These are phyloP conservation scores for Leptobrachium ailaonicum DNA, from an alignment of 2,113 vertebrate species.

Conservation along the genomic window DNA sequence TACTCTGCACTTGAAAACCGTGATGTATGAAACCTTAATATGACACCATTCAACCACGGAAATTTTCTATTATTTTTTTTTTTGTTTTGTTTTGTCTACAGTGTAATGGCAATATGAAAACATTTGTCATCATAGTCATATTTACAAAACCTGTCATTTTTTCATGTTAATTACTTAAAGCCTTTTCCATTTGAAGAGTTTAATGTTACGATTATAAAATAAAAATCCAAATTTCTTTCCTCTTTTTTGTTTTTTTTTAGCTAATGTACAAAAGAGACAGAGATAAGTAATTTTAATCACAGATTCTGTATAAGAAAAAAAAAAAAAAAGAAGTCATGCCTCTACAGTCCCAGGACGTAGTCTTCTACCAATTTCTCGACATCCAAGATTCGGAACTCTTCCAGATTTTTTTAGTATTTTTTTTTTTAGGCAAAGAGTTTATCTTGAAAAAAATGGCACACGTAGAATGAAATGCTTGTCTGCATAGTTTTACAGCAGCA, in stretches of 20 bases:
- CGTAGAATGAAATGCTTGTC: slow-evolving; percentile 79
- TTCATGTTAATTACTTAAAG: slow-evolving; percentile 87
- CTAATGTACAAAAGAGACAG: slow-evolving; percentile 99
- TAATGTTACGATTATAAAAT: slow-evolving; percentile 95
- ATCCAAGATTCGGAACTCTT: slow-evolving; percentile 69
- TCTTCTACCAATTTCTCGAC: slow-evolving; percentile 58
- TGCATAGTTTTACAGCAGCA: slow-evolving; percentile 88
- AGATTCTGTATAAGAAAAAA: slow-evolving; percentile 69
- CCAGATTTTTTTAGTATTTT: slow-evolving; percentile 70
- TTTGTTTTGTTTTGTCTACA: slow-evolving; percentile 65
- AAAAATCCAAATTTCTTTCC: slow-evolving; percentile 78
- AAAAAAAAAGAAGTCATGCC: slow-evolving; percentile 71
- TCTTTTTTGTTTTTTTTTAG: slow-evolving; percentile 78
- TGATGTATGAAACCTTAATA: slow-evolving; percentile 56
- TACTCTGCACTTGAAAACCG: slow-evolving; percentile 56
- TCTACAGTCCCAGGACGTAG: slow-evolving; percentile 68
- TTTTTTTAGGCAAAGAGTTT: slow-evolving; percentile 81
- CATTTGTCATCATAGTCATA: slow-evolving; percentile 80
- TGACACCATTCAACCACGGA: slow-evolving; percentile 66
- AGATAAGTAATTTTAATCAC: slow-evolving; percentile 85
- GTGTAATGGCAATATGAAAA: slow-evolving; percentile 86
- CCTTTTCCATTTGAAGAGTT: slow-evolving; percentile 91
- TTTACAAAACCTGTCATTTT: slow-evolving; percentile 88
- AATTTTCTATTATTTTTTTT: slow-evolving; percentile 77
- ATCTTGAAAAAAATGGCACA: slow-evolving; percentile 79